Evolutionary conservation across 2,797 vertebrate genomes (phyloP).

Genomic region (Anguilla megastoma): DNA sequence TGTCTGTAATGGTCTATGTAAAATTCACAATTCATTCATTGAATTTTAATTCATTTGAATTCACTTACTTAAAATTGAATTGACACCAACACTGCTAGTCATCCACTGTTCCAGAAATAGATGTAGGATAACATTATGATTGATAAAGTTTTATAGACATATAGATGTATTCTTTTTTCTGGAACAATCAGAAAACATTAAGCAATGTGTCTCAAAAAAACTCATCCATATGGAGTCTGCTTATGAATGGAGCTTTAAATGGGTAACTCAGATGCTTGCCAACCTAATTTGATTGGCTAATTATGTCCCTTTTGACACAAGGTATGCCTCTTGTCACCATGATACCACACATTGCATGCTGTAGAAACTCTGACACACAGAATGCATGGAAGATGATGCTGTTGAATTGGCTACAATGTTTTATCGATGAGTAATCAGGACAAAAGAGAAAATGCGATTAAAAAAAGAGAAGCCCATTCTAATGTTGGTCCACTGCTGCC

Average conservation of each 20-base stretch:
- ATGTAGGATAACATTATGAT: no score
- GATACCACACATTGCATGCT: slow-evolving; percentile 85
- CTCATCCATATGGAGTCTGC: slow-evolving; percentile 31
- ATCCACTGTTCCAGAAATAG: no score
- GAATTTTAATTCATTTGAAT: no score
- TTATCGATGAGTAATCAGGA: slow-evolving; percentile 63
- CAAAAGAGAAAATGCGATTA: slow-evolving; percentile 73
- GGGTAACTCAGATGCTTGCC: background rate
- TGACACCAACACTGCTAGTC: no score
- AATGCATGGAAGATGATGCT: slow-evolving; percentile 80
- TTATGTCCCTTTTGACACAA: slow-evolving; percentile 37
- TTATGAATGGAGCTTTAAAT: slow-evolving; percentile 36
- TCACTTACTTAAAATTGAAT: no score
- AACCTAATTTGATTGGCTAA: background rate
- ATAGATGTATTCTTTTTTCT: background rate
- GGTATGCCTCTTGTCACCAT: slow-evolving; percentile 66
- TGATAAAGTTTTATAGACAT: no score
- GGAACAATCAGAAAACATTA: background rate
- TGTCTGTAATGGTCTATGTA: no score
- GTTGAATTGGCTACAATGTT: slow-evolving; percentile 74
- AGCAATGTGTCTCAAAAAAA: background rate
- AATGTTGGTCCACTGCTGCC: slow-evolving; percentile 82
- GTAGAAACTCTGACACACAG: slow-evolving; percentile 63
- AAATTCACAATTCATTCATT: no score
- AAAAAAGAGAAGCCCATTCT: slow-evolving; percentile 59